These are phyloP conservation scores for Noctua janthe DNA, from an alignment of 2,888 invertebrate species.

Conservation along the genomic window DNA sequence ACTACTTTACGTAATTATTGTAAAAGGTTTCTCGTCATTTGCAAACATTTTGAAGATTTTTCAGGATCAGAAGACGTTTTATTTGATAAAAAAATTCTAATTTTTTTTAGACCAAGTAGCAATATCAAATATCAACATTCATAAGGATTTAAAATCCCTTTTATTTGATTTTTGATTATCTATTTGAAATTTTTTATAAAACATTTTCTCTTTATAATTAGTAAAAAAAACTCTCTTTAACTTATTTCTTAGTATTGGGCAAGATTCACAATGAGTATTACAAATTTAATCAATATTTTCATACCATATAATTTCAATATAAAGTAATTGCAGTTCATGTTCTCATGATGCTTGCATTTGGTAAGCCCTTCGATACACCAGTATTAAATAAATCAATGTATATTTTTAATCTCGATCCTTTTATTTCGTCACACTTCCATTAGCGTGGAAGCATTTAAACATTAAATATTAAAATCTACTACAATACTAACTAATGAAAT, in stretches of 20 bases:
- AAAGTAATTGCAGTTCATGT: background rate
- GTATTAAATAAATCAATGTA: background rate
- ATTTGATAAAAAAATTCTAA: too few relatives aligned
- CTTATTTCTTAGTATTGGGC: background rate
- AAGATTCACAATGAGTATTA: background rate
- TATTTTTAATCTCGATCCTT: background rate
- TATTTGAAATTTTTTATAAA: background rate
- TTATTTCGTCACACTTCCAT: background rate
- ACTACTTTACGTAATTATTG: conserved; percentile 28
- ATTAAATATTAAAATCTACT: background rate
- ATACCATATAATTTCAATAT: background rate
- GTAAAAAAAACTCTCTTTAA: too few relatives aligned
- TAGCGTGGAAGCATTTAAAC: conserved; percentile 21
- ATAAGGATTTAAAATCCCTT: background rate
- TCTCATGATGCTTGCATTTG: background rate
- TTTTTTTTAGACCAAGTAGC: background rate
- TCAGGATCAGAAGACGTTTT: background rate
- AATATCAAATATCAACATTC: background rate
- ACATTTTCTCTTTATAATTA: background rate
- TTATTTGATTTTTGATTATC: background rate
- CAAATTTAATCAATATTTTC: background rate
- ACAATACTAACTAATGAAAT: background rate
- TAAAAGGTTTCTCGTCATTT: background rate
- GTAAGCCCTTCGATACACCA: background rate
- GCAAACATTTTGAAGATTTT: background rate